Evolutionary conservation across 2,888 invertebrate genomes (phyloP).

Genomic region (Furcula furcula): DNA sequence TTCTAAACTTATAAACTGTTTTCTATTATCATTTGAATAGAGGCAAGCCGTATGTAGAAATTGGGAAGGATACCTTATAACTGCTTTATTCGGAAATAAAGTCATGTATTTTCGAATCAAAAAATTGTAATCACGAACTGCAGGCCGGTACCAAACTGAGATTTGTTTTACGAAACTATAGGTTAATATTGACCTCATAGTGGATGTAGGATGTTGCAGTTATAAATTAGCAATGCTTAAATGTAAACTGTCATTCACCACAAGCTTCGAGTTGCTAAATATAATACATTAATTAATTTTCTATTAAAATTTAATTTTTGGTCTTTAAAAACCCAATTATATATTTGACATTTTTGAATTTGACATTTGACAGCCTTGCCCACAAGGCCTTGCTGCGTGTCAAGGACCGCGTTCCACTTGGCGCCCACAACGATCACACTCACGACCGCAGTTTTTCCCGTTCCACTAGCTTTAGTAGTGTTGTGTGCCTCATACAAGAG

Average conservation of each 20-base stretch:
- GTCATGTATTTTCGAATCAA: conserved; percentile 35
- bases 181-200: conserved; percentile 52
- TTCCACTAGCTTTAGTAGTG: no score
- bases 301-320: no score
- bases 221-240: background rate
- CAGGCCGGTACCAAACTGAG: conserved; percentile 34
- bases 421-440: no score
- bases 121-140: conserved; percentile 31
- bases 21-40: conserved; percentile 64
- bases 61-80: conserved; percentile 33
- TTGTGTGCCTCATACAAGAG: no score
- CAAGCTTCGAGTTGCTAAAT: background rate
- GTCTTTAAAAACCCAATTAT: no score
- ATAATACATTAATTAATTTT: background rate
- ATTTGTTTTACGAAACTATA: conserved; percentile 44
- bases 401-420: no score
- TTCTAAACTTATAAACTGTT: conserved; percentile 60
- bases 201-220: conserved; percentile 2
- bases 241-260: background rate
- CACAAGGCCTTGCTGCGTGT: no score
- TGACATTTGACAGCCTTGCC: no score
- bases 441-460: no score
- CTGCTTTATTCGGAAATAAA: conserved; percentile 29
- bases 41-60: conserved; percentile 43
- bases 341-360: no score